These are phyloP conservation scores for Gymnarchus niloticus DNA, from an alignment of 2,113 vertebrate genomes.

Conservation along the genomic window DNA sequence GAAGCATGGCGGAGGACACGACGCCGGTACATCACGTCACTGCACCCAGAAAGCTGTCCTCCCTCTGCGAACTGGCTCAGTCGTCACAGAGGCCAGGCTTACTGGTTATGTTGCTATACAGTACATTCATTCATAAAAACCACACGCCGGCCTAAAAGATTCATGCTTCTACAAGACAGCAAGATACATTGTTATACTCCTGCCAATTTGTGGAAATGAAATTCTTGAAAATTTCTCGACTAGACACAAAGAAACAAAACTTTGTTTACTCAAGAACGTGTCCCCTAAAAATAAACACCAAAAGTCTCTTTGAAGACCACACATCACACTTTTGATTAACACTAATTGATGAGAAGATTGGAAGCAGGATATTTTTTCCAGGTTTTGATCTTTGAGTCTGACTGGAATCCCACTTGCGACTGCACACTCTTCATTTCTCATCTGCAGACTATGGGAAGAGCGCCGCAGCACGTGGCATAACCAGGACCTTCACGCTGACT, in stretches of 20 bases:
- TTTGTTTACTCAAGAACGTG: neutral
- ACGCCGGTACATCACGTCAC: constrained; percentile 34
- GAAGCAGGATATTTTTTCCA: neutral
- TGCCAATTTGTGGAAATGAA: neutral
- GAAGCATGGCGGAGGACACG: constrained; percentile 33
- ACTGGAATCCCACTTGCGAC: neutral
- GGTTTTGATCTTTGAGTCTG: neutral
- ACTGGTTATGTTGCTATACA: neutral
- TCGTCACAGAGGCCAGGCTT: neutral
- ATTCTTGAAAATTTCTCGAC: neutral
- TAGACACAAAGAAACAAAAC: neutral
- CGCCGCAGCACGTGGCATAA: no score
- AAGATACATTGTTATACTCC: neutral
- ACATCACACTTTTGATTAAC: neutral
- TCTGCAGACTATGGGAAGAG: no score
- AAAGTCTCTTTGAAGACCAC: neutral
- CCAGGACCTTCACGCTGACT: no score
- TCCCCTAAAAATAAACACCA: neutral
- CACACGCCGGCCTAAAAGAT: neutral
- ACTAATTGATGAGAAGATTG: neutral
- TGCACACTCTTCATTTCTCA: neutral
- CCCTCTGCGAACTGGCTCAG: neutral
- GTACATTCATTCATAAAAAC: neutral
- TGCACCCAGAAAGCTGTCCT: neutral
- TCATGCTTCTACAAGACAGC: no score